Conservation (phyloP, 2,888 invertebrate genomes). For the Dusona sp. region DNA sequence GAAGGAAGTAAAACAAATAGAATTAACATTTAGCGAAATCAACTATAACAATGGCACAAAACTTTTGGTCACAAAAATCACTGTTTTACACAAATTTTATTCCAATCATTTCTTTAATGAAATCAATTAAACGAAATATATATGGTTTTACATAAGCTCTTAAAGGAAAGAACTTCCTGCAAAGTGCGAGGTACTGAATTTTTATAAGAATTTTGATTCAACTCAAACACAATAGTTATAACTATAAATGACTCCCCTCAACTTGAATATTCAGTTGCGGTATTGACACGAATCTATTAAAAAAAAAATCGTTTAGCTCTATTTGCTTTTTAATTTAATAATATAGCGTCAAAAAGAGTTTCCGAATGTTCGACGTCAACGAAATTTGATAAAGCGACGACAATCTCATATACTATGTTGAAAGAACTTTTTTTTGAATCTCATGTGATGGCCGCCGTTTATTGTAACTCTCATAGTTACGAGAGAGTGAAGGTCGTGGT, state of each 20-base stretch:
- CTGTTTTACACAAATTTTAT: neutral
- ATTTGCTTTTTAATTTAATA: neutral
- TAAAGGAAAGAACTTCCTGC: neutral
- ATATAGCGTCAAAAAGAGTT: neutral
- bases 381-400: neutral
- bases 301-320: too few species aligned
- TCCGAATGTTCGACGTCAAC: neutral
- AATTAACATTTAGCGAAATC: neutral
- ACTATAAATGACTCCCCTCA: too few species aligned
- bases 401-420: neutral
- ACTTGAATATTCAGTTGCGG: too few species aligned
- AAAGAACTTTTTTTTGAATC: constrained; percentile 2
- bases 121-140: neutral
- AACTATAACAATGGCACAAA: neutral
- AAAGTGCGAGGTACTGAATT: too few species aligned
- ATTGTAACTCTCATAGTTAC: constrained; percentile 37
- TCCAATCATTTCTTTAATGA: neutral
- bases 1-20: neutral
- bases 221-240: too few species aligned
- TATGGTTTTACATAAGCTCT: neutral
- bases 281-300: too few species aligned
- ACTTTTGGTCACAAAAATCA: neutral
- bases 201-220: too few species aligned
- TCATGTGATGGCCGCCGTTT: constrained; percentile 32
- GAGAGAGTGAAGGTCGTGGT: constrained; percentile 67